Evolutionary conservation across 2,113 vertebrate species (phyloP).

Genomic region (Gadus macrocephalus): DNA sequence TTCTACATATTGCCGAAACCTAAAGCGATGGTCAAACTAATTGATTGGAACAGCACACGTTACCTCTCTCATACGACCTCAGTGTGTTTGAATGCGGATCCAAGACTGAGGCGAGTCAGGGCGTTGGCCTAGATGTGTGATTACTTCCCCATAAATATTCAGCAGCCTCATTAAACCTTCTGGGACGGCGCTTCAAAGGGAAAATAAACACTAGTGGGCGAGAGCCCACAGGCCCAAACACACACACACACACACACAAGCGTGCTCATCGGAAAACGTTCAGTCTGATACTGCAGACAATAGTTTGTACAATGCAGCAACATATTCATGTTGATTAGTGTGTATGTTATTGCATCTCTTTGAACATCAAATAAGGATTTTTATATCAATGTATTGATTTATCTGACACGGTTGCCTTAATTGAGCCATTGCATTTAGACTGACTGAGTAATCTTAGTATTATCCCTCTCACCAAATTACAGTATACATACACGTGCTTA

Average conservation of each 20-base stretch:
- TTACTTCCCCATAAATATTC: conserved; percentile 55
- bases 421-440: not conserved
- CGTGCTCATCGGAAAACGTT: conserved; percentile 12
- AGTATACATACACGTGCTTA: not conserved
- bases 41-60: too few relatives aligned
- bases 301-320: not conserved
- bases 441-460: not conserved
- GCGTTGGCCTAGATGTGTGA: conserved; percentile 45
- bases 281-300: not conserved
- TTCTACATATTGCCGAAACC: too few relatives aligned
- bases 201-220: conserved; percentile 40
- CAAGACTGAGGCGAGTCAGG: conserved; percentile 23
- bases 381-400: not conserved
- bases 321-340: not conserved
- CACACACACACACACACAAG: not conserved
- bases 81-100: too few relatives aligned
- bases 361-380: not conserved
- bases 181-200: conserved; percentile 48
- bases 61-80: too few relatives aligned
- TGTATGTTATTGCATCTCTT: not conserved
- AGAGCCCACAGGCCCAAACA: conserved; percentile 22
- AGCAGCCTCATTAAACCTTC: conserved; percentile 53
- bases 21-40: too few relatives aligned
- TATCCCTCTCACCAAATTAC: not conserved
- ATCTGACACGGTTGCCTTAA: not conserved